Conservation (phyloP, 2,888 invertebrate species). For the Julus scandinavius region DNA sequence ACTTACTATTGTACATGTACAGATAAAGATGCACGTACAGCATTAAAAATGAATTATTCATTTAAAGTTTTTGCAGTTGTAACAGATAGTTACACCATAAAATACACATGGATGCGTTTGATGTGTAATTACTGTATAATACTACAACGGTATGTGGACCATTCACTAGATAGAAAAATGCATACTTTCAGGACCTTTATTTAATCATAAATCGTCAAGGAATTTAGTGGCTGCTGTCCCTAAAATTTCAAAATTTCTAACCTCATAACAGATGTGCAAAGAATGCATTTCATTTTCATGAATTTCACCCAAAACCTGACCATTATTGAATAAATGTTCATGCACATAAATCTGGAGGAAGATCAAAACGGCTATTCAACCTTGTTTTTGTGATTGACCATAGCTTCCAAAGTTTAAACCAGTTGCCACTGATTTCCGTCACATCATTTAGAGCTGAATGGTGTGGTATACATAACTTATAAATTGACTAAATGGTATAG, state of each 20-base stretch:
- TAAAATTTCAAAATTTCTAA: not conserved
- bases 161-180: constrained; percentile 13
- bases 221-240: not conserved
- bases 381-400: too few species aligned
- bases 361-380: too few species aligned
- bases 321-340: too few species aligned
- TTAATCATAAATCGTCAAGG: not conserved
- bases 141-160: constrained; percentile 20
- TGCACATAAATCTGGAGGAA: too few species aligned
- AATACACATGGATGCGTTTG: constrained; percentile 4
- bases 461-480: not conserved
- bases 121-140: not conserved
- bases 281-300: too few species aligned
- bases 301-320: too few species aligned
- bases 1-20: constrained; percentile 8
- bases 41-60: not conserved
- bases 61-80: constrained; percentile 17
- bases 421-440: too few species aligned
- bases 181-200: not conserved
- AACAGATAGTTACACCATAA: not conserved
- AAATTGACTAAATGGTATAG: constrained; percentile 12
- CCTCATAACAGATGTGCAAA: not conserved
- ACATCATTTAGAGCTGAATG: not conserved
- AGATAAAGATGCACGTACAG: constrained; percentile 12
- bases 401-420: too few species aligned